Evolutionary conservation across 2,113 vertebrate species (phyloP), one percentile per base, ranked within the genome.

Genomic region (Elachura formosa): DNA sequence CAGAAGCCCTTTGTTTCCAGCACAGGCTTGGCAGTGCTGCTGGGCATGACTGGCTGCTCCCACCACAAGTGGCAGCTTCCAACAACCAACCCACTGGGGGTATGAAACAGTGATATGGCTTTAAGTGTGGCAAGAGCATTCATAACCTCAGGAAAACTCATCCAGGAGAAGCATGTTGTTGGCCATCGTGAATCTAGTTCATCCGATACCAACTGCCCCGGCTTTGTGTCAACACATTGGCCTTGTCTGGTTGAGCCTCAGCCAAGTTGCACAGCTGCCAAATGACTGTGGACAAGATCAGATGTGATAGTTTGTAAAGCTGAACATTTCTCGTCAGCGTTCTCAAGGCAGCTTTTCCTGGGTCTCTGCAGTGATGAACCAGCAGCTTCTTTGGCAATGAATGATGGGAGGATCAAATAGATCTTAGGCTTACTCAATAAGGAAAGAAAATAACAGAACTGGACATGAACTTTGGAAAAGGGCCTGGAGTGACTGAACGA

Each of bases 81-180:
- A 40, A 13, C 33, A 8, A 2, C 15, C 5, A 38, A 33, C 23
- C 43, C 31, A 0, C 0, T 2, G 2, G 0, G 14, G 21, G 2
- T 33, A 1, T 8, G 18, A 25, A 17, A 20, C 8, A 18, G 36
- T 6, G 3, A 18, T 12, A 31, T 61, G 10, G 41, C 40, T 66
- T 66, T 10, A 13, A 9, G 18, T 5, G 11, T 61, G 79, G 49
- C 38, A 41, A 13, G 58, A 76, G 31, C 22, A 3, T 17, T 13
- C 26, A 2, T 15, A 66, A 4, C 40, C 41, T 40, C 26, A 23
- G 28, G 25, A 51, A 14, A 43, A 49, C 34, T 59, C 8, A 1
- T 36, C 49, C 46, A 45, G 66, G 56, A 73, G 58, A 51, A 76
- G 52, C 9, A 36, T 0, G 6, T 3, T 1, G 2, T 41, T 69